Percentiles rank a stretch among this genome's conserved stretches.
phyloP scores from a whole-genome alignment of 2,113 vertebrate genomes.

The Phyllopteryx taeniolatus region DNA sequence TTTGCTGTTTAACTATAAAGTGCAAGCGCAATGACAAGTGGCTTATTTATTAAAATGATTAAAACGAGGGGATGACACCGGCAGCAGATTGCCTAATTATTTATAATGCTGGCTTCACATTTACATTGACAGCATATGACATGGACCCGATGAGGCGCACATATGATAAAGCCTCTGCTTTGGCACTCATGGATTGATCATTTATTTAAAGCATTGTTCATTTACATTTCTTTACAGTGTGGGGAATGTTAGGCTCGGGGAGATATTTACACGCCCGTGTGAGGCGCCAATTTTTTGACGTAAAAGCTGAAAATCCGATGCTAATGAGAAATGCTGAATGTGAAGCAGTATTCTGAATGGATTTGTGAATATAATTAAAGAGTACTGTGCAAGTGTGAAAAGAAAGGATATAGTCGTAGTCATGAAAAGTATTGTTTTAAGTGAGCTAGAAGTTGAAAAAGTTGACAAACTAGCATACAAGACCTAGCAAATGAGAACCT shows the following conservation, averaged over 20 bases:
- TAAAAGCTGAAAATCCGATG: neutral
- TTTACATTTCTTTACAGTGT: constrained; percentile 1
- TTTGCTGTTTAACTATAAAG: constrained; percentile 31
- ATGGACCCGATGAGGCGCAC: constrained; percentile 25
- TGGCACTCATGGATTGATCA: constrained; percentile 16
- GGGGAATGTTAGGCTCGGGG: neutral
- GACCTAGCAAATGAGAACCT: too few relatives aligned
- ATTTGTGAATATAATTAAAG: constrained; percentile 36
- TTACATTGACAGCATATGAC: constrained; percentile 51
- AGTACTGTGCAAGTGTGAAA: neutral
- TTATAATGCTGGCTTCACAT: constrained; percentile 56
- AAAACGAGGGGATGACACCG: constrained; percentile 48
- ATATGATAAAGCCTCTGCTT: constrained; percentile 11
- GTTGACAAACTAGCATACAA: neutral
- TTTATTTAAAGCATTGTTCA: constrained; percentile 11
- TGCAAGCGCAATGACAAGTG: constrained; percentile 25
- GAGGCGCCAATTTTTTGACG: constrained; percentile 1
- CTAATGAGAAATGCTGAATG: neutral
- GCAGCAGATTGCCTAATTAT: constrained; percentile 69
- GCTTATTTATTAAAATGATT: constrained; percentile 60
- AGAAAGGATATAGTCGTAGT: neutral
- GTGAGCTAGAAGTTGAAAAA: neutral
- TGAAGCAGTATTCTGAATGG: neutral
- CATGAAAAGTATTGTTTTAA: neutral
- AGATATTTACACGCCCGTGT: neutral